These are phyloP conservation scores for Dolichotis patagonum DNA, from an alignment of 2,113 vertebrate species.

Conservation along the genomic window DNA sequence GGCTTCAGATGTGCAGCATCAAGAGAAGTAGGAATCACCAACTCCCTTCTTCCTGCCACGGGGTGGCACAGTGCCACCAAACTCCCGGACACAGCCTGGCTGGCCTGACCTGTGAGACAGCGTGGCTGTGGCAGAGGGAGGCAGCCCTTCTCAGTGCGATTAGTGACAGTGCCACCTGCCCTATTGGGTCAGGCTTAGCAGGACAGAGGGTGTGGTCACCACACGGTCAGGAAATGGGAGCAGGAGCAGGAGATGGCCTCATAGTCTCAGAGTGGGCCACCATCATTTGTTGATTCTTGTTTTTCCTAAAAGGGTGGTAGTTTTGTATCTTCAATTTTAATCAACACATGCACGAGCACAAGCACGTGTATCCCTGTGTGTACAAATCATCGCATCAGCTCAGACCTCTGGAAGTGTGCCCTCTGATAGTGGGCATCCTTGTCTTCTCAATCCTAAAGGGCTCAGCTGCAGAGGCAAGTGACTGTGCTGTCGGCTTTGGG, in stretches of 20 bases:
- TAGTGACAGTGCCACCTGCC: not conserved
- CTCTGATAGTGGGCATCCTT: not conserved
- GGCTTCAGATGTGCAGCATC: not conserved
- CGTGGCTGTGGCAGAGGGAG: not conserved
- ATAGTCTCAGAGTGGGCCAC: not conserved
- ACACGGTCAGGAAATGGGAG: not conserved
- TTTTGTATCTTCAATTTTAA: not conserved
- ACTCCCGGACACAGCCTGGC: not conserved
- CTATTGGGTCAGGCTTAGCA: not conserved
- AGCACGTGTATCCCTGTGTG: not conserved
- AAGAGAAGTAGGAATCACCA: not conserved
- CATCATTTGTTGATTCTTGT: not conserved
- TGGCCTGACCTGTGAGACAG: not conserved
- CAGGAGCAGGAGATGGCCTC: not conserved
- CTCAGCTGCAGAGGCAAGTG: not conserved
- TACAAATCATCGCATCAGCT: not conserved
- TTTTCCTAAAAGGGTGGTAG: not conserved
- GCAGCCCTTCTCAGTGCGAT: not conserved
- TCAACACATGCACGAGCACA: rapidly evolving
- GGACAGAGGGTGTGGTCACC: not conserved
- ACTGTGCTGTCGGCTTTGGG: not conserved
- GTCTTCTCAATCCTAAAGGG: not conserved
- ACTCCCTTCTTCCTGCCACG: not conserved
- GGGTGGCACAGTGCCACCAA: not conserved
- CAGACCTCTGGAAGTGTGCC: not conserved